Base-by-base conservation (phyloP, 2,113 vertebrate species). In the Cyphomyrus discorhynchus region DNA sequence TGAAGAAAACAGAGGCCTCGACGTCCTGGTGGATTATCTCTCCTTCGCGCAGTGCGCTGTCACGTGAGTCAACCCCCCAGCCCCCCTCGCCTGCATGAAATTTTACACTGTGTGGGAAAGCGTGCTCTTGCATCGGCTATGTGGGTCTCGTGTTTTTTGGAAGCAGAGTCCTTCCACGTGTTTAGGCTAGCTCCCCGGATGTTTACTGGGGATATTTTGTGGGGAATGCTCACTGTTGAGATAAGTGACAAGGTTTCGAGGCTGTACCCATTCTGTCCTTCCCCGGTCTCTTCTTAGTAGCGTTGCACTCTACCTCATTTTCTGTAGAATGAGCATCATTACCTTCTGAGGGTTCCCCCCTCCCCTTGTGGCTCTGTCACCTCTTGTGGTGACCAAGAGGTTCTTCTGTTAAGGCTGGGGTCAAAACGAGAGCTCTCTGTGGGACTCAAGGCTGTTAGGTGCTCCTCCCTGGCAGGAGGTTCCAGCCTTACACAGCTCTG, bases 41-140 rank as follows among this genome's bases (percentile, higher is more conserved):
- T 99, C 98, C 0, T 99, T 99, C 80, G 98, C 98, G 2, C 98
- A 99, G 92, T 99, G 98, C 0, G 98, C 98, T 1, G 98, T 99
- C 94, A 99, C 98, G 98, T 99, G 93, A 98, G 98, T 98, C 35
- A 13, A 3, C 50, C 49, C 49, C 11, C 50, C 50, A 8, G 7
- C 5, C 13, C 11, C n/a, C 17, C 27, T 42, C 17, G 8, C 10
- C 49, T 49, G 3, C 46, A 8, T 46, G 42, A 46, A 83, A 42
- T 45, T 83, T 31, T 86, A 24, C n/a, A 8, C 47, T 10, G 84
- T 11, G 9, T 31, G 47, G 21, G 84, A 47, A 46, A 86, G 46
- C 27, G 66, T 15, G 27, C 27, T 74, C 66, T 4, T 9, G 27
- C n/a, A 31, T 27, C 47, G 47, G 7, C 31, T 7, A 4, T 39